A percentile compares a stretch with the other conserved stretches of the same genome.
These are phyloP conservation scores for Merluccius polli DNA, from an alignment of 2,797 vertebrate species.

Conservation along the genomic window DNA sequence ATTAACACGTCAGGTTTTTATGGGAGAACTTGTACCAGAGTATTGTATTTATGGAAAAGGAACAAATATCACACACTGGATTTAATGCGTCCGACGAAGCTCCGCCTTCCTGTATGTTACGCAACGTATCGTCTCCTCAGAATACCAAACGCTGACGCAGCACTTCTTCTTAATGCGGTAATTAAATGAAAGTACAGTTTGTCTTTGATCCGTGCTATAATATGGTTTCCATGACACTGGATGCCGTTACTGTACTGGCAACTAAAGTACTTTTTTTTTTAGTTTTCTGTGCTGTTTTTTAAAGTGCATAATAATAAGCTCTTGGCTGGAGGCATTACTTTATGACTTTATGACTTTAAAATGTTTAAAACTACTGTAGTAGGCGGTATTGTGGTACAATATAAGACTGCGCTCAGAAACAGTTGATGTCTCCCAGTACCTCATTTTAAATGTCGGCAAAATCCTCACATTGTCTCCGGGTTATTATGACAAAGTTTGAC, in stretches of 20 bases:
- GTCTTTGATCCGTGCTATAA: conserved; percentile 1
- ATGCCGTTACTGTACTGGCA: conserved; percentile 50
- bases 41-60: conserved; percentile 26
- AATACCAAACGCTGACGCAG: conserved; percentile 38
- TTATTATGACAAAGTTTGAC: conserved; percentile 48
- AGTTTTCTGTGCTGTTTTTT: conserved; percentile 51
- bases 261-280: conserved; percentile 57
- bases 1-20: background rate
- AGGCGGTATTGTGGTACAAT: conserved; percentile 47
- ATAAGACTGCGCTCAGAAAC: conserved; percentile 41
- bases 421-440: conserved; percentile 42
- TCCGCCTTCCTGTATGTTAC: conserved; percentile 36
- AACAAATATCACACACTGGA: conserved; percentile 54
- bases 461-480: conserved; percentile 52
- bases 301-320: conserved; percentile 44
- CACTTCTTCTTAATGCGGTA: conserved; percentile 49
- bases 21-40: background rate
- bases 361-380: conserved; percentile 53
- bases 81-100: conserved; percentile 57
- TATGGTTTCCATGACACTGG: conserved; percentile 60
- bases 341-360: conserved; percentile 36
- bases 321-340: conserved; percentile 61
- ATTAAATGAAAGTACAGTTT: background rate
- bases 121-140: conserved; percentile 47
- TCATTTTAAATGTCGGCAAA: conserved; percentile 53